Conservation (phyloP, 1,140 invertebrate species). For the Hetaerina americana region DNA sequence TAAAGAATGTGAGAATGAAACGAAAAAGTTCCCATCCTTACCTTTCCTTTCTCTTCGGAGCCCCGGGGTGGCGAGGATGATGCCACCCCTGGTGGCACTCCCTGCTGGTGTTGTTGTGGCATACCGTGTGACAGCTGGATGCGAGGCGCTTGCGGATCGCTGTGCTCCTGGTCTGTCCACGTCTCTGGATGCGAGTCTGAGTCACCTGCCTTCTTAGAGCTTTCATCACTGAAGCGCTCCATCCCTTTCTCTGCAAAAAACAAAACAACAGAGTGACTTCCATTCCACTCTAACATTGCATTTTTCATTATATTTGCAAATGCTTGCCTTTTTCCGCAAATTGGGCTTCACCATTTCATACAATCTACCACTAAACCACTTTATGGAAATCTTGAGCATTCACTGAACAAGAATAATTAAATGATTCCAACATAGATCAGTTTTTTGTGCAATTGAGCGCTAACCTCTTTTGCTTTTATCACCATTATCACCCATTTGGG, state of each 20-base stretch:
- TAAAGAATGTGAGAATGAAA: slow-evolving; percentile 17
- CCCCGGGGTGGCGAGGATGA: slow-evolving; percentile 17
- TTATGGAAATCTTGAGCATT: too few species aligned
- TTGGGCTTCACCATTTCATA: too few species aligned
- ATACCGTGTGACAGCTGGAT: background rate
- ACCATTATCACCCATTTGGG: too few species aligned
- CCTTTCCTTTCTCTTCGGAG: slow-evolving; percentile 52
- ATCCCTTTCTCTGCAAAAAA: slow-evolving; percentile 34
- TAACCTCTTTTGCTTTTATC: too few species aligned
- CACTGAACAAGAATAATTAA: too few species aligned
- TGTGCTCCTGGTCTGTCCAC: slow-evolving; percentile 42
- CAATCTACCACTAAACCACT: too few species aligned
- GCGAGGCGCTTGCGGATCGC: slow-evolving; percentile 32
- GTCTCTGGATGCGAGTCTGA: slow-evolving; percentile 46
- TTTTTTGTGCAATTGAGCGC: too few species aligned
- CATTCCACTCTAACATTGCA: too few species aligned
- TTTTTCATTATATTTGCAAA: too few species aligned
- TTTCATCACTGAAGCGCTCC: slow-evolving; percentile 45
- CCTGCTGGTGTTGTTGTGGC: slow-evolving; percentile 34
- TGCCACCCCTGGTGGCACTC: slow-evolving; percentile 31
- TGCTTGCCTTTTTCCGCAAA: too few species aligned
- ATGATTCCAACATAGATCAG: too few species aligned
- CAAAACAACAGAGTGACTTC: too few species aligned
- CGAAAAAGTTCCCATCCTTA: slow-evolving; percentile 13
- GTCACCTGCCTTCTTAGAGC: slow-evolving; percentile 40